Evolutionary conservation across 2,888 invertebrate species (phyloP).

Genomic region (Drosophila subsilvestris): DNA sequence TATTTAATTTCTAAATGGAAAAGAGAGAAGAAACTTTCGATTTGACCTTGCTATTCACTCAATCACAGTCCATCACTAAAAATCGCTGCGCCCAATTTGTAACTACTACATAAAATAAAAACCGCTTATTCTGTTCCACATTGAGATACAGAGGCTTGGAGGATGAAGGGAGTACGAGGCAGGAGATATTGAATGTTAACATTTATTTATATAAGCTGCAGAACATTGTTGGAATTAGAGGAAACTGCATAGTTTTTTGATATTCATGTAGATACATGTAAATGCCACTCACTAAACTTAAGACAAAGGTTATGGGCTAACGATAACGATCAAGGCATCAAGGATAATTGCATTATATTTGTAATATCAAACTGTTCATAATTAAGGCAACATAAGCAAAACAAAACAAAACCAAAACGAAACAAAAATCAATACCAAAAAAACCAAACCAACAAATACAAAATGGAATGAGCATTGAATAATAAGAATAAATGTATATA

Average conservation of each 20-base stretch:
- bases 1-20: slow-evolving; percentile 77
- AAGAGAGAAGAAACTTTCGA: slow-evolving; percentile 13
- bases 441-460: slow-evolving; percentile 24
- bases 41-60: slow-evolving; percentile 16
- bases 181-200: slow-evolving; percentile 61
- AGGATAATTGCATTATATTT: slow-evolving; percentile 53
- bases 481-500: slow-evolving; percentile 62
- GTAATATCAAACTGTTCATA: slow-evolving; percentile 78
- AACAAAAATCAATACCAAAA: too few species aligned
- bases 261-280: slow-evolving; percentile 60
- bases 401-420: too few species aligned
- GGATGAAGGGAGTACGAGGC: slow-evolving; percentile 10
- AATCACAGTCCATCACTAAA: slow-evolving; percentile 36
- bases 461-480: slow-evolving; percentile 13
- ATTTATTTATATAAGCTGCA: slow-evolving; percentile 57
- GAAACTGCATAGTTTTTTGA: slow-evolving; percentile 61
- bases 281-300: slow-evolving; percentile 49
- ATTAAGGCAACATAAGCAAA: slow-evolving; percentile 63
- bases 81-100: slow-evolving; percentile 42
- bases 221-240: slow-evolving; percentile 49
- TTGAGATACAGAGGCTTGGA: slow-evolving; percentile 49
- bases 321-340: slow-evolving; percentile 38
- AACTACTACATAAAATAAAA: slow-evolving; percentile 33
- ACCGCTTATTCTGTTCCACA: slow-evolving; percentile 41
- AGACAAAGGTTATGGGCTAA: slow-evolving; percentile 26